Conservation (phyloP, 2,888 invertebrate species). For the Thecophora atra region DNA sequence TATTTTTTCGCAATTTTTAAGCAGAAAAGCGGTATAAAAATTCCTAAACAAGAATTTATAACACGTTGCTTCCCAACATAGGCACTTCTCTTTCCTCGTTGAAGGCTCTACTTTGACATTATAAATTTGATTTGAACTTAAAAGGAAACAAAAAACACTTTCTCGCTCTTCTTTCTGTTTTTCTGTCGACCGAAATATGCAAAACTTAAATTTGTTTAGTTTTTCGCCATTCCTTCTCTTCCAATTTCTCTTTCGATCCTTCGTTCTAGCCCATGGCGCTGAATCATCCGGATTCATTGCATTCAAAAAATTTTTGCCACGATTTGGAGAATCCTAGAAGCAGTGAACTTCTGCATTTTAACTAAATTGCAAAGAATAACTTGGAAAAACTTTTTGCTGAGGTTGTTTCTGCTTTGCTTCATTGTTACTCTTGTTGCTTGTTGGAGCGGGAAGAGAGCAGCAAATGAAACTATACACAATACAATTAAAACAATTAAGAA, state of each 20-base stretch:
- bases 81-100: too few relatives aligned
- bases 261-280: background rate
- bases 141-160: too few relatives aligned
- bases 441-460: too few relatives aligned
- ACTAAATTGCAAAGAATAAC: constrained; percentile 42
- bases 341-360: constrained; percentile 23
- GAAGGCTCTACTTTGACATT: too few relatives aligned
- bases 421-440: constrained; percentile 32
- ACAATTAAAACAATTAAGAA: constrained; percentile 60
- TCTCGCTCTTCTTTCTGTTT: too few relatives aligned
- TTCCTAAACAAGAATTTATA: background rate
- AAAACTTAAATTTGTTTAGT: constrained; percentile 9
- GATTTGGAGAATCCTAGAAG: constrained; percentile 13
- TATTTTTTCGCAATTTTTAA: background rate
- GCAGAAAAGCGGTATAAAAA: background rate
- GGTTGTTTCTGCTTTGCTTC: constrained; percentile 38
- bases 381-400: constrained; percentile 38
- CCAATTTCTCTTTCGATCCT: constrained; percentile 40
- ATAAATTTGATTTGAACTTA: too few relatives aligned
- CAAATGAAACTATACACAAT: constrained; percentile 45
- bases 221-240: constrained; percentile 17
- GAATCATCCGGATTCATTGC: constrained; percentile 4
- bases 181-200: too few relatives aligned
- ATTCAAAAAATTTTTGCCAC: too few relatives aligned
- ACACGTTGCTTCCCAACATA: background rate